Evolutionary conservation across 2,113 vertebrate species (phyloP).

Genomic region (Colinus virginianus): DNA sequence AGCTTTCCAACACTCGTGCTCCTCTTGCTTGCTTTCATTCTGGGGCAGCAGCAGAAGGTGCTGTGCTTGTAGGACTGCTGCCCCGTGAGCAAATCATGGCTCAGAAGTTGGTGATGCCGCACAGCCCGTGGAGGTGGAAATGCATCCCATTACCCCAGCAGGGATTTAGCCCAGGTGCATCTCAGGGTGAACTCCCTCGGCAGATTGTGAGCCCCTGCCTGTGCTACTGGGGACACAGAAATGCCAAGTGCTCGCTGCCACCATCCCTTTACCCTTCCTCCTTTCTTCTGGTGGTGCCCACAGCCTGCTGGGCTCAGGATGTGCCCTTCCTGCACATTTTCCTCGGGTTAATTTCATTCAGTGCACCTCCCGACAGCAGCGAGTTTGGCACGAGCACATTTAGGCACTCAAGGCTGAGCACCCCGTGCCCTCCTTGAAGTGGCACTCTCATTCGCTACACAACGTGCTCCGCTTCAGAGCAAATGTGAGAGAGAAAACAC

Average conservation of each 20-base stretch:
- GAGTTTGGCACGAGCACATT: neutral
- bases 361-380: neutral
- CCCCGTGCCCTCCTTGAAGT: neutral
- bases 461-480: neutral
- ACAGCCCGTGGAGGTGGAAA: neutral
- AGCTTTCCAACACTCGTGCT: neutral
- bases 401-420: neutral
- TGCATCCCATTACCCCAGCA: neutral
- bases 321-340: neutral
- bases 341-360: neutral
- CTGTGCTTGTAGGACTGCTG: neutral
- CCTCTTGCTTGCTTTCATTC: neutral
- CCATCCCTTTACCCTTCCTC: neutral
- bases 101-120: rapidly evolving
- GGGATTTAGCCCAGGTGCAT: neutral
- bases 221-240: neutral
- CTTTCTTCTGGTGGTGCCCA: neutral
- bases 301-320: neutral
- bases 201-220: neutral
- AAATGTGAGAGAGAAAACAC: neutral
- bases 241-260: rapidly evolving
- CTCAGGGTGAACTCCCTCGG: neutral
- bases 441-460: neutral
- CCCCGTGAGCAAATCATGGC: neutral
- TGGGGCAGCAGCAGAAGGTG: neutral